These are phyloP conservation scores for Drosophila infuscata DNA, from an alignment of 2,888 invertebrate species.

Conservation along the genomic window DNA sequence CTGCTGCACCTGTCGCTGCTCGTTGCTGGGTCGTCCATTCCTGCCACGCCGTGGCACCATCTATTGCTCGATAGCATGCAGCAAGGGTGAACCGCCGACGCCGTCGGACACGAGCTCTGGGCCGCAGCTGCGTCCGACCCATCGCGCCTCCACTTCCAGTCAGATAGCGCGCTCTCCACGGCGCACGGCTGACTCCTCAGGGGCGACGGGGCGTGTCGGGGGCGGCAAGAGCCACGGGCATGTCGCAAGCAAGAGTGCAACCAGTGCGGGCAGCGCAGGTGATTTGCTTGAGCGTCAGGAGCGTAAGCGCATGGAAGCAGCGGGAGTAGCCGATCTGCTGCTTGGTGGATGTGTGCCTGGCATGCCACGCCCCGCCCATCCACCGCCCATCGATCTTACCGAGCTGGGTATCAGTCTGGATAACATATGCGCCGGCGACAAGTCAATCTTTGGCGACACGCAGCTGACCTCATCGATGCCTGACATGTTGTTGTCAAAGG, in stretches of 20 bases:
- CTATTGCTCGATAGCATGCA: constrained; percentile 97
- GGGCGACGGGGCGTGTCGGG: constrained; percentile 82
- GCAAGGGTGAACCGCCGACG: constrained; percentile 95
- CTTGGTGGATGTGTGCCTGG: constrained; percentile 79
- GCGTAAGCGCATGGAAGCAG: constrained; percentile 76
- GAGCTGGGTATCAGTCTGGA: constrained; percentile 86
- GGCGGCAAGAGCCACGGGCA: constrained; percentile 36
- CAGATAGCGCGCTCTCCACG: constrained; percentile 86
- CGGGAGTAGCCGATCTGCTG: constrained; percentile 81
- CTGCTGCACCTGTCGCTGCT: constrained; percentile 93
- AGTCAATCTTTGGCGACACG: constrained; percentile 83
- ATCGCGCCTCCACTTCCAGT: constrained; percentile 85
- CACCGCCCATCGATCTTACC: constrained; percentile 87
- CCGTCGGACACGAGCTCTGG: constrained; percentile 92
- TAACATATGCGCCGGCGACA: constrained; percentile 86
- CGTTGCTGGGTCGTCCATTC: constrained; percentile 94
- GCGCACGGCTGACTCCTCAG: constrained; percentile 45
- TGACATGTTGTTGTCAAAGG: constrained; percentile 85
- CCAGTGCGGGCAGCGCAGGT: constrained; percentile 77
- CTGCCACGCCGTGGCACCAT: constrained; percentile 96
- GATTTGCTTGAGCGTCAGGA: constrained; percentile 81
- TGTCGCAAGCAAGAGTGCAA: constrained; percentile 57
- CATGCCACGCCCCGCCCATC: constrained; percentile 86
- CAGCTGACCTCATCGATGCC: constrained; percentile 88
- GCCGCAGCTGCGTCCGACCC: constrained; percentile 87